phyloP scores from a whole-genome alignment of 2,888 invertebrate genomes.

The Sceliomorpha sp. region DNA sequence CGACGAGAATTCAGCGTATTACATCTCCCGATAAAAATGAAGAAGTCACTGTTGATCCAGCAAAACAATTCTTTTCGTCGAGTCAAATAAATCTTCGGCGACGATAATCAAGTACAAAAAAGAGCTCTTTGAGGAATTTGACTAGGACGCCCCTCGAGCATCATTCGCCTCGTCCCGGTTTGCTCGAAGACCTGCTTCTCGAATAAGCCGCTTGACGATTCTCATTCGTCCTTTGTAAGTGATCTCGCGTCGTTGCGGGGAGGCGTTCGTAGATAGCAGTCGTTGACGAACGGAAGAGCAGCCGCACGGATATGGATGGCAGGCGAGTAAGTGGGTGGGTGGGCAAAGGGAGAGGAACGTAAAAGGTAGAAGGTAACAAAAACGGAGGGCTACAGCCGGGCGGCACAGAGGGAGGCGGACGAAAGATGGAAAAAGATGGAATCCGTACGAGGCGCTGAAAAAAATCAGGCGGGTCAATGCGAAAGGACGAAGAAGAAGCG shows the following conservation, averaged over 20 bases:
- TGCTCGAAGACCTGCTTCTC: constrained; percentile 45
- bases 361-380: constrained; percentile 24
- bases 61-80: too few relatives aligned
- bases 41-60: too few relatives aligned
- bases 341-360: constrained; percentile 14
- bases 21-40: too few relatives aligned
- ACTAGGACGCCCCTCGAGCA: constrained; percentile 46
- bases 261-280: constrained; percentile 54
- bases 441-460: constrained; percentile 45
- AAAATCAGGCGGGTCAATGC: constrained; percentile 50
- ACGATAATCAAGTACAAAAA: too few relatives aligned
- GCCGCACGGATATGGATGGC: constrained; percentile 37
- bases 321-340: constrained; percentile 25
- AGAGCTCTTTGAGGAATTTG: too few relatives aligned
- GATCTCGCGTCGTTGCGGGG: constrained; percentile 47
- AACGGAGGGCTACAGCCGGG: too few relatives aligned
- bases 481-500: constrained; percentile 3
- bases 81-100: too few relatives aligned
- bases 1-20: too few relatives aligned
- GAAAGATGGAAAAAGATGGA: too few relatives aligned
- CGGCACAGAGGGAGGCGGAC: too few relatives aligned
- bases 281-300: constrained; percentile 49
- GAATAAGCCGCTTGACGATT: constrained; percentile 55
- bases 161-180: constrained; percentile 50
- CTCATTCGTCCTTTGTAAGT: constrained; percentile 52